These are phyloP conservation scores for Ovibos moschatus DNA, from an alignment of 2,113 vertebrate genomes.

Conservation along the genomic window DNA sequence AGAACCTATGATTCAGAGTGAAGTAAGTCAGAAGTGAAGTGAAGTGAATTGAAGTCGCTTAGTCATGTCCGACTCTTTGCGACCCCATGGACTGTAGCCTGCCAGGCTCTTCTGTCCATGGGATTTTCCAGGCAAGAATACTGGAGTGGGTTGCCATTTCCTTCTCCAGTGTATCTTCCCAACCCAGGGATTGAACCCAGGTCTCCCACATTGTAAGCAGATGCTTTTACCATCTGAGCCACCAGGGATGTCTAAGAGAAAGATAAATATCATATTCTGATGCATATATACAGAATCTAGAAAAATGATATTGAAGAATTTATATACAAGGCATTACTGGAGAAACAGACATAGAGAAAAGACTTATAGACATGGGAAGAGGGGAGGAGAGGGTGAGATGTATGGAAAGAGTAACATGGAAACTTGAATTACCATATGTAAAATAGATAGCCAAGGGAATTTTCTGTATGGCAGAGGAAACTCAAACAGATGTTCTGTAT, in stretches of 20 bases:
- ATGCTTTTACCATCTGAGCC: too few relatives aligned
- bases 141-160: too few relatives aligned
- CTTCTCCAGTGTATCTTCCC: too few relatives aligned
- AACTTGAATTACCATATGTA: not conserved
- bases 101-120: too few relatives aligned
- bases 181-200: too few relatives aligned
- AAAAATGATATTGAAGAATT: not conserved
- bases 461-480: not conserved
- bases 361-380: not conserved
- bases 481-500: not conserved
- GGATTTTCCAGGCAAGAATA: too few relatives aligned
- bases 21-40: not conserved
- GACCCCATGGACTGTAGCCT: too few relatives aligned
- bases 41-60: too few relatives aligned
- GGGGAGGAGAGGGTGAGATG: not conserved
- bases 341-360: not conserved
- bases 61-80: rapidly evolving
- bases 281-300: not conserved
- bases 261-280: not conserved
- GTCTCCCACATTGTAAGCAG: too few relatives aligned
- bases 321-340: not conserved
- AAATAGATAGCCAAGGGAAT: not conserved
- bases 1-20: not conserved
- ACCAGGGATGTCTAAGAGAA: not conserved
- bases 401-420: not conserved